Conservation (phyloP, 2,113 vertebrate genomes). For the Ochotona curzoniae region DNA sequence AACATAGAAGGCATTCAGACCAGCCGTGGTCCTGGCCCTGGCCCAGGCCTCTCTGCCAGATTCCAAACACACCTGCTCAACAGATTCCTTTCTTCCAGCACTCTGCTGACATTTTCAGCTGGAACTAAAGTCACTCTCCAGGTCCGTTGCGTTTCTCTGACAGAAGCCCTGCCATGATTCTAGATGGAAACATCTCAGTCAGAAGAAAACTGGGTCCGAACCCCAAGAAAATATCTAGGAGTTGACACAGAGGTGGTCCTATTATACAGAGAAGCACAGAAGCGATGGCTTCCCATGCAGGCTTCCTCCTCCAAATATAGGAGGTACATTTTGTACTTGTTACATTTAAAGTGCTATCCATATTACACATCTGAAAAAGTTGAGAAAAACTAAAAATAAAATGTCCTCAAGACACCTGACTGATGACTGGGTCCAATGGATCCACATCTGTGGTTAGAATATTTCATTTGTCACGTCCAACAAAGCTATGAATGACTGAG, state of each 20-base stretch:
- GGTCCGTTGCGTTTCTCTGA: constrained; percentile 16
- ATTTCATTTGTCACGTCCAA: background rate
- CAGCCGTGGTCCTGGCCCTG: constrained; percentile 77
- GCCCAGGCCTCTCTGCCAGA: constrained; percentile 81
- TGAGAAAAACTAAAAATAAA: background rate
- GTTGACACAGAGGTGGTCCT: background rate
- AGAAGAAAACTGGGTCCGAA: background rate
- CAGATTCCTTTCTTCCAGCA: constrained; percentile 82
- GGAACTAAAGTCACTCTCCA: constrained; percentile 48
- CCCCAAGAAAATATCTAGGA: fast-evolving
- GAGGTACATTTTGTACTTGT: background rate
- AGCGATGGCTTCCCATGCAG: background rate
- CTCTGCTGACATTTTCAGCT: constrained; percentile 81
- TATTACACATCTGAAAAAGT: background rate
- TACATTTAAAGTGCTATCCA: background rate
- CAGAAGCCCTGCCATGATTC: constrained; percentile 17
- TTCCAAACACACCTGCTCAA: constrained; percentile 86
- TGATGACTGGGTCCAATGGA: background rate
- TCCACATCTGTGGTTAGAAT: background rate
- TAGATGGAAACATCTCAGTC: background rate
- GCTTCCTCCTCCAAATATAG: background rate
- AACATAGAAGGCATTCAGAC: constrained; percentile 85
- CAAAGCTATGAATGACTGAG: background rate
- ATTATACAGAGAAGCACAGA: background rate
- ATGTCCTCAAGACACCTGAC: background rate